Conservation (phyloP, 2,113 vertebrate species). For the Bubo blakistoni region DNA sequence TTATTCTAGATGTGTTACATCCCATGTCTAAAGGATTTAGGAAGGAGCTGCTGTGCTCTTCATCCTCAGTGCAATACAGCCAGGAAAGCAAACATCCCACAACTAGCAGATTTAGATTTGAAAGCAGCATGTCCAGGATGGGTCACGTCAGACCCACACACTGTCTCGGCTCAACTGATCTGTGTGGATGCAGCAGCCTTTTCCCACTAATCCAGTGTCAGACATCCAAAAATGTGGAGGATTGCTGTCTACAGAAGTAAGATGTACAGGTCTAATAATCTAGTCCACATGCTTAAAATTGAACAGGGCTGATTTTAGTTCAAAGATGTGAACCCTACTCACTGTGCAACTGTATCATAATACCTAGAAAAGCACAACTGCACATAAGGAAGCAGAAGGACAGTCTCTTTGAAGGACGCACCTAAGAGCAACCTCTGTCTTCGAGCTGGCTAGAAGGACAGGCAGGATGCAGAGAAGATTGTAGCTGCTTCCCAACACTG, state of each 20-base stretch:
- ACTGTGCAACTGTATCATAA: accelerated
- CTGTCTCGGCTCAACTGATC: background rate
- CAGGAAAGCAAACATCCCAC: accelerated
- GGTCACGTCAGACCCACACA: accelerated
- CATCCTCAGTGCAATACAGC: background rate
- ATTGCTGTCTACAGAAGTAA: background rate
- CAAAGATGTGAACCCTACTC: background rate
- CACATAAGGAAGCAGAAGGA: background rate
- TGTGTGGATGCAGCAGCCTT: background rate
- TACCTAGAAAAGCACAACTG: background rate
- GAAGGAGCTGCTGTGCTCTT: background rate
- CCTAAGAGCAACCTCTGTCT: background rate
- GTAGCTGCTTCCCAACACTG: background rate
- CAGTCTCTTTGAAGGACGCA: background rate
- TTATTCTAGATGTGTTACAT: background rate
- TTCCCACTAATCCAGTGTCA: background rate
- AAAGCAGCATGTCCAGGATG: background rate
- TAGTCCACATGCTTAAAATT: background rate
- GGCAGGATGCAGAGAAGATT: background rate
- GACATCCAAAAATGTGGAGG: accelerated
- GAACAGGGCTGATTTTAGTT: background rate
- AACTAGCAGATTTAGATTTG: background rate
- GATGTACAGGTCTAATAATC: background rate
- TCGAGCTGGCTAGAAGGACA: background rate
- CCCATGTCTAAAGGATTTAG: background rate